These are phyloP conservation scores for Brotula barbata DNA, from an alignment of 2,797 vertebrate species.

Conservation along the genomic window DNA sequence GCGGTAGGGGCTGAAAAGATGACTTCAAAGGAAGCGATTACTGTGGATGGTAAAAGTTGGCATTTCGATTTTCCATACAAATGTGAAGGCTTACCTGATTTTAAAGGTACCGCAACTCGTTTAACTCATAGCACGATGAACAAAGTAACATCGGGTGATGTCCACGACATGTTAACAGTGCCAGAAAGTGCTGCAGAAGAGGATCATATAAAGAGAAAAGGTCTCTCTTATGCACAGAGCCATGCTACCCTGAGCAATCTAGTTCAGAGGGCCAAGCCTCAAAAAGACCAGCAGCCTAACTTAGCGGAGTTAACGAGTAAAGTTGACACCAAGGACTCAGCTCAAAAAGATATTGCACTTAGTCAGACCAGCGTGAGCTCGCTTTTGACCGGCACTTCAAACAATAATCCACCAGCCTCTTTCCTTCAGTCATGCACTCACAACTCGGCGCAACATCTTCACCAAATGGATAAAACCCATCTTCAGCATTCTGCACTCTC, in stretches of 20 bases:
- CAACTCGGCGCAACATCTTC: constrained; percentile 46
- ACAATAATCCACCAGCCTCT: constrained; percentile 19
- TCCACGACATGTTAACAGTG: constrained; percentile 47
- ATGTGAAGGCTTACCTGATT: constrained; percentile 34
- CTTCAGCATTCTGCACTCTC: constrained; percentile 38
- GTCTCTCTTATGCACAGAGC: constrained; percentile 24
- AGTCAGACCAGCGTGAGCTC: constrained; percentile 27
- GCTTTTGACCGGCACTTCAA: constrained; percentile 31
- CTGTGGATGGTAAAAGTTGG: constrained; percentile 46
- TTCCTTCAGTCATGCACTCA: constrained; percentile 34
- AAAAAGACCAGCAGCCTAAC: constrained; percentile 44
- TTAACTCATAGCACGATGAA: constrained; percentile 40
- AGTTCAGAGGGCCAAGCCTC: constrained; percentile 34
- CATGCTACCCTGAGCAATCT: constrained; percentile 19
- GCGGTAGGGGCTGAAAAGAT: constrained; percentile 20
- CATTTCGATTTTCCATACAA: constrained; percentile 47
- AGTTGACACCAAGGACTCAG: constrained; percentile 33
- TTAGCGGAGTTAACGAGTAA: constrained; percentile 33
- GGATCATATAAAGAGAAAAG: constrained; percentile 34
- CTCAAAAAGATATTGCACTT: constrained; percentile 20
- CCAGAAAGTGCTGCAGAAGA: constrained; percentile 43
- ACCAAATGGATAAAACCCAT: constrained; percentile 13
- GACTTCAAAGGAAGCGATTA: constrained; percentile 33
- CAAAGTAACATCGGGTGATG: constrained; percentile 56
- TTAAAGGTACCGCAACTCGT: constrained; percentile 42